Conservation (phyloP, 2,797 vertebrate genomes). For the Acipenser oxyrinchus region DNA sequence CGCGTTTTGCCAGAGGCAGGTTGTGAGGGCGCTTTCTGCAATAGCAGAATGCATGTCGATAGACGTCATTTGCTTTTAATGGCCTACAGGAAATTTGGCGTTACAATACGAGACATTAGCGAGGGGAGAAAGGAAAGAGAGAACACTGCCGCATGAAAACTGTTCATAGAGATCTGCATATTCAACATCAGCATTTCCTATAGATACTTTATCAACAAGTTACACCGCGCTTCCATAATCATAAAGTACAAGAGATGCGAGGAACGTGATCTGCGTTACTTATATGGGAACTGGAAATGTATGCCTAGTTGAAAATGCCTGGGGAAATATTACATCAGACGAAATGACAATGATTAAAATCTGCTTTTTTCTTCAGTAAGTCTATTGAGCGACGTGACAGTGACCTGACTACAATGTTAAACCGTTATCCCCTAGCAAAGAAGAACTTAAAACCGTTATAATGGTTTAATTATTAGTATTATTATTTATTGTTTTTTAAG, state of each 20-base stretch:
- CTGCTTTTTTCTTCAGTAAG: slow-evolving; percentile 65
- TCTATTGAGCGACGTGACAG: slow-evolving; percentile 66
- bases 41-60: slow-evolving; percentile 77
- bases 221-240: slow-evolving; percentile 54
- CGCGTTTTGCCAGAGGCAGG: slow-evolving; percentile 77
- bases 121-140: slow-evolving; percentile 40
- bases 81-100: slow-evolving; percentile 76
- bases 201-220: slow-evolving; percentile 74
- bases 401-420: slow-evolving; percentile 41
- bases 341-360: slow-evolving; percentile 89
- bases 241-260: slow-evolving; percentile 62
- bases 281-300: slow-evolving; percentile 74
- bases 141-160: slow-evolving; percentile 44
- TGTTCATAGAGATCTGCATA: slow-evolving; percentile 25
- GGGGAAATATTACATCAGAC: slow-evolving; percentile 86
- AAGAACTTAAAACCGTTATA: slow-evolving; percentile 35
- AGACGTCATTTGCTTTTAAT: slow-evolving; percentile 89
- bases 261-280: slow-evolving; percentile 73
- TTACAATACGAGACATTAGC: slow-evolving; percentile 75
- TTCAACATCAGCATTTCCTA: slow-evolving; percentile 33
- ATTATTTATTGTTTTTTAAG: slow-evolving; percentile 22
- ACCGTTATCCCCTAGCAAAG: not conserved
- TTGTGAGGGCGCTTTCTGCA: slow-evolving; percentile 75
- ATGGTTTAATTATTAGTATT: slow-evolving; percentile 27
- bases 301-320: slow-evolving; percentile 78